These are phyloP conservation scores for Ptilodon capucinus DNA, from an alignment of 2,888 invertebrate species.

Conservation along the genomic window DNA sequence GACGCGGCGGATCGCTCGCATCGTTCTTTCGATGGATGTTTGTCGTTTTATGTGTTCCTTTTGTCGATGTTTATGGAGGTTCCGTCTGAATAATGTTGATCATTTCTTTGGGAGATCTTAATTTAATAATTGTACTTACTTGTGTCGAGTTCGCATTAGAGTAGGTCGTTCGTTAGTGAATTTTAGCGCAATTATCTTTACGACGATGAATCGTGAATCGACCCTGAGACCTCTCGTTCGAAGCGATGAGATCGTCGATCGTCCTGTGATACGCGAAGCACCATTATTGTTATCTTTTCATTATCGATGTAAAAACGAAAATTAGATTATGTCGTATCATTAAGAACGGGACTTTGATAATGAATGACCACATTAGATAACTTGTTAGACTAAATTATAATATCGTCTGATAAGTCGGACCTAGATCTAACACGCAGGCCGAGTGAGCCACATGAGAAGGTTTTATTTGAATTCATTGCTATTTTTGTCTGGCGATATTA, in stretches of 20 bases:
- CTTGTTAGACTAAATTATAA: slow-evolving; percentile 12
- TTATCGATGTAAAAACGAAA: slow-evolving; percentile 20
- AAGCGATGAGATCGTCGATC: slow-evolving; percentile 28
- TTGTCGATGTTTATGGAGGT: slow-evolving; percentile 64
- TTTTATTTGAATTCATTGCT: not conserved
- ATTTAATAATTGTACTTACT: slow-evolving; percentile 35
- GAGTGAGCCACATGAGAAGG: too few species aligned
- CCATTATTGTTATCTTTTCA: slow-evolving; percentile 27
- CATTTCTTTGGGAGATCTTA: slow-evolving; percentile 72
- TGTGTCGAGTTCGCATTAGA: slow-evolving; percentile 32
- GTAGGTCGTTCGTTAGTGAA: slow-evolving; percentile 25
- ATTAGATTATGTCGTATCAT: slow-evolving; percentile 17
- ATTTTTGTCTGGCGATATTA: too few species aligned
- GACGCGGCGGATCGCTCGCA: slow-evolving; percentile 61
- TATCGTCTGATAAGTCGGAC: not conserved
- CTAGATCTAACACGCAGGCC: not conserved
- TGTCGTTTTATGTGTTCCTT: slow-evolving; percentile 78
- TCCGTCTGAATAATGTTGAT: slow-evolving; percentile 80
- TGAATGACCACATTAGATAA: slow-evolving; percentile 23
- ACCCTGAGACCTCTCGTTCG: slow-evolving; percentile 20
- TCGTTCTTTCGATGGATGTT: slow-evolving; percentile 70
- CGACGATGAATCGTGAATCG: slow-evolving; percentile 16
- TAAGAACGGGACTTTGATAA: slow-evolving; percentile 19
- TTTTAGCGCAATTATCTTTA: slow-evolving; percentile 30
- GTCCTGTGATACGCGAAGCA: slow-evolving; percentile 36